These are phyloP conservation scores for Hydrophis major DNA, from an alignment of 2,797 vertebrate genomes.

Conservation along the genomic window DNA sequence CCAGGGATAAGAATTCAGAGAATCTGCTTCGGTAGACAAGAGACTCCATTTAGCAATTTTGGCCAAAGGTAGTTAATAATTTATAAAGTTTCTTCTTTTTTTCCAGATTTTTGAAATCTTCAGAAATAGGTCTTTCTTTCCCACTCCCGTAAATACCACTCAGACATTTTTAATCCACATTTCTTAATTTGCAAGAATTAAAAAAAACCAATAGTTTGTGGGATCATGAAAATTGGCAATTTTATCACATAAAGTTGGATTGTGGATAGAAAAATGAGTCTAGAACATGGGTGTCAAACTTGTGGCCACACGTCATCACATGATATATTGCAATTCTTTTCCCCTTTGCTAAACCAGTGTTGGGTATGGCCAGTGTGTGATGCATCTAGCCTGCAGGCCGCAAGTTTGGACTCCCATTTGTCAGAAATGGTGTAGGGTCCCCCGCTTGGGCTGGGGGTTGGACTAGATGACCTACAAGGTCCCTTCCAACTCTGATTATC, in stretches of 20 bases:
- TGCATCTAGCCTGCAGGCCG: too few relatives aligned
- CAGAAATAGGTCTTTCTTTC: not conserved
- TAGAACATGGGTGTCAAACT: not conserved
- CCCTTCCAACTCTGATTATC: too few relatives aligned
- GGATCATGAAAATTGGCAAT: not conserved
- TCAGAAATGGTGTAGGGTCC: too few relatives aligned
- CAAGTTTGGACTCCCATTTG: too few relatives aligned
- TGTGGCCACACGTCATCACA: too few relatives aligned
- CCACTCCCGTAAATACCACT: not conserved
- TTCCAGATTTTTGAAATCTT: not conserved
- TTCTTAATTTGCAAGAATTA: not conserved
- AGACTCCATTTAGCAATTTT: not conserved
- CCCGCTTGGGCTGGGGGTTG: too few relatives aligned
- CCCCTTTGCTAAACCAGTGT: too few relatives aligned
- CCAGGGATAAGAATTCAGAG: not conserved
- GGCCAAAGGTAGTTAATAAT: not conserved
- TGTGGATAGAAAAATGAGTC: not conserved
- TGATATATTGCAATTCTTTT: too few relatives aligned
- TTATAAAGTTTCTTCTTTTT: not conserved
- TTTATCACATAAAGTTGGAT: not conserved
- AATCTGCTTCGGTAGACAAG: conserved; percentile 25
- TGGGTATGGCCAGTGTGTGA: too few relatives aligned
- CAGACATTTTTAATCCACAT: not conserved
- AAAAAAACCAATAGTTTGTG: not conserved
- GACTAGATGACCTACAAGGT: too few relatives aligned